A percentile compares a stretch with the other conserved stretches of the same genome.
Conservation (phyloP, 2,888 invertebrate genomes). For the Silvanus unidentatus region DNA sequence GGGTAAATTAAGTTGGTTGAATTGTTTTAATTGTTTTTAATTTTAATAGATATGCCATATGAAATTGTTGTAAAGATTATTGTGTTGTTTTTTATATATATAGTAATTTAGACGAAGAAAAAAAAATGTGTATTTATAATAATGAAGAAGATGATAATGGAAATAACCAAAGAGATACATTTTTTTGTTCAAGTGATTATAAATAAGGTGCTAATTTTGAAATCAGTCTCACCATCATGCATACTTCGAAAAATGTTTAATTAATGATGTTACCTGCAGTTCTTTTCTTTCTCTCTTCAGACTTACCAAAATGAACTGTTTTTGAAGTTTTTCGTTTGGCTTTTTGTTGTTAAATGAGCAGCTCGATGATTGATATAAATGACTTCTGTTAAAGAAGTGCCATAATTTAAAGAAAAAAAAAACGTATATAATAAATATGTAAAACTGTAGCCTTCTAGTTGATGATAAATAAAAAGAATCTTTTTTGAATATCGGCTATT, state of each 20-base stretch:
- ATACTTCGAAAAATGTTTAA: conserved; percentile 14
- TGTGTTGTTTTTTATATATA: background rate
- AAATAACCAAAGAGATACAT: conserved; percentile 28
- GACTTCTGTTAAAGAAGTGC: conserved; percentile 25
- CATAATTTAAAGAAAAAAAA: conserved; percentile 24
- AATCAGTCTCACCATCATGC: background rate
- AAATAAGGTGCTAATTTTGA: conserved; percentile 30
- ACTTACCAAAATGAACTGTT: conserved; percentile 9
- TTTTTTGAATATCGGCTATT: conserved; percentile 2
- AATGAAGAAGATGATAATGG: background rate
- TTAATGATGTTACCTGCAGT: conserved; percentile 26
- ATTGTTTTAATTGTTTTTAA: too few species aligned
- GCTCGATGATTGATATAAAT: conserved; percentile 16
- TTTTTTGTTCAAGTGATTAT: conserved; percentile 27
- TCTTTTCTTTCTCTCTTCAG: conserved; percentile 10
- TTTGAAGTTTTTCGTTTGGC: conserved; percentile 13
- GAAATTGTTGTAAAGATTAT: too few species aligned
- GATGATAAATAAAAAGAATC: conserved; percentile 24
- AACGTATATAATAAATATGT: conserved; percentile 22
- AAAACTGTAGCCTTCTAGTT: conserved; percentile 31
- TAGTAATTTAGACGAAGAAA: too few species aligned
- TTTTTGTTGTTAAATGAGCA: conserved; percentile 22
- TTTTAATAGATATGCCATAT: too few species aligned
- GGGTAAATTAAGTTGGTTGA: too few species aligned
- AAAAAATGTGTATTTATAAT: too few species aligned